Evolutionary conservation across 1,140 invertebrate genomes (phyloP), one percentile per base, ranked within the genome.

Genomic region (Drosophila insularis): DNA sequence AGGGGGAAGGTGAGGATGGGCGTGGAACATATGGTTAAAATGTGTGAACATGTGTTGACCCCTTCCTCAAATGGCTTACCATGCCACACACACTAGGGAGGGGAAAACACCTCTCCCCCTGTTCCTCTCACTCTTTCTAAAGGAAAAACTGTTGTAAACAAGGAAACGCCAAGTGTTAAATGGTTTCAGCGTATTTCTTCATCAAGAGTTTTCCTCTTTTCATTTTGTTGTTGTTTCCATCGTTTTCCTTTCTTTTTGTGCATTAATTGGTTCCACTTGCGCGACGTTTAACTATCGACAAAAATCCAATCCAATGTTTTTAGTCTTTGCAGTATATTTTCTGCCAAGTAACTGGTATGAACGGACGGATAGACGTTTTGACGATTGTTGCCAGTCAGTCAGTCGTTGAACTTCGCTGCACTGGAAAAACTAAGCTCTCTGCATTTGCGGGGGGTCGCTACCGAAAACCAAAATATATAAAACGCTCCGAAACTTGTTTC

Each of bases 191-290:
- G 63, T 61, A 74, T 56, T 59, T 43, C 39, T 37, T 71, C 40
- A 17, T 23, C 60, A 19, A 46, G 27, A 19, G 10, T 60, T 66
- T 59, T 56, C 31, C 66, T 80, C 37, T 81, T 86, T 66, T 54
- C 72, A 54, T 66, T 74, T 66, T 66, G 58, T 67, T 40, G 63
- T 31, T 50, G 64, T 78, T 81, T 76, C 63, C 54, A 56, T 62
- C 50, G n/a, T 68, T 70, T 46, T 39, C n/a, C 31, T 27, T 23
- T 27, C 27, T 61, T 59, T 8, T 35, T 65, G 60, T 66, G 79
- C 72, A 77, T 86, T 86, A 87, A 87, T 86, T 86, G 79, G 82
- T 87, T 86, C 79, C 82, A 86, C 79, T 86, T 85, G 81, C 81
- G 43, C 81, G 81, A 64, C 70, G 78, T 78, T 85, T 81, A 81